Conservation (phyloP, 2,888 invertebrate genomes). For the Trichogramma dendrolimi region DNA sequence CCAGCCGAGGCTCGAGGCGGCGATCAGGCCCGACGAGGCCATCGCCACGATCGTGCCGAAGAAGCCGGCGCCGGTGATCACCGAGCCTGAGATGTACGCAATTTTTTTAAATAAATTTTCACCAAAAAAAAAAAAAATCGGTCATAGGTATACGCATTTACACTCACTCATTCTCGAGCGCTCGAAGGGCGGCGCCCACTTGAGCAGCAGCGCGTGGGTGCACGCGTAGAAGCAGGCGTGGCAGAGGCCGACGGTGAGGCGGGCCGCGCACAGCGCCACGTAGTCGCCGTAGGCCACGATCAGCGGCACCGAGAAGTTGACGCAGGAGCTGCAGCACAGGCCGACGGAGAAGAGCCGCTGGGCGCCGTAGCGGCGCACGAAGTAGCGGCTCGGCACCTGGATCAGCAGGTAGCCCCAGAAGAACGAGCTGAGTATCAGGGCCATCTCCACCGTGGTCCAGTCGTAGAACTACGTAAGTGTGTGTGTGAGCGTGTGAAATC, state of each 20-base stretch:
- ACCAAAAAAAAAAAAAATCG: background rate
- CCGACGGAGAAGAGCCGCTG: conserved; percentile 45
- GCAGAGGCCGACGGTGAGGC: conserved; percentile 70
- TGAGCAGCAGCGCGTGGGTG: conserved; percentile 67
- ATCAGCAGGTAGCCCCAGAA: conserved; percentile 75
- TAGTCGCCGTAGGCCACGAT: conserved; percentile 58
- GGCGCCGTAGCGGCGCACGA: conserved; percentile 57
- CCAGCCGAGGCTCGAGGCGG: conserved; percentile 61
- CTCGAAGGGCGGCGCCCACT: conserved; percentile 65
- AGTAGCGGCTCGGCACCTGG: conserved; percentile 65
- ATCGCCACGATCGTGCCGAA: conserved; percentile 63
- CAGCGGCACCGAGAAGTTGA: conserved; percentile 53
- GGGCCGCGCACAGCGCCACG: conserved; percentile 60
- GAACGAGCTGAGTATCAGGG: conserved; percentile 62
- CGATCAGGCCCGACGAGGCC: conserved; percentile 62
- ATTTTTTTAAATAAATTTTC: background rate
- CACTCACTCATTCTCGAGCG: conserved; percentile 53
- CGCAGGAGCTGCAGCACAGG: conserved; percentile 49
- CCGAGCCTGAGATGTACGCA: conserved; percentile 3
- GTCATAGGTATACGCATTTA: background rate
- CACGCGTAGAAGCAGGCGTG: conserved; percentile 71
- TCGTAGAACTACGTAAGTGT: conserved; percentile 55
- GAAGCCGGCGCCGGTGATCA: background rate
- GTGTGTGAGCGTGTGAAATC: too few species aligned
- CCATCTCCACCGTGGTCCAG: conserved; percentile 59